These are phyloP conservation scores for Dryas iulia DNA, from an alignment of 1,140 invertebrate genomes.

Conservation along the genomic window DNA sequence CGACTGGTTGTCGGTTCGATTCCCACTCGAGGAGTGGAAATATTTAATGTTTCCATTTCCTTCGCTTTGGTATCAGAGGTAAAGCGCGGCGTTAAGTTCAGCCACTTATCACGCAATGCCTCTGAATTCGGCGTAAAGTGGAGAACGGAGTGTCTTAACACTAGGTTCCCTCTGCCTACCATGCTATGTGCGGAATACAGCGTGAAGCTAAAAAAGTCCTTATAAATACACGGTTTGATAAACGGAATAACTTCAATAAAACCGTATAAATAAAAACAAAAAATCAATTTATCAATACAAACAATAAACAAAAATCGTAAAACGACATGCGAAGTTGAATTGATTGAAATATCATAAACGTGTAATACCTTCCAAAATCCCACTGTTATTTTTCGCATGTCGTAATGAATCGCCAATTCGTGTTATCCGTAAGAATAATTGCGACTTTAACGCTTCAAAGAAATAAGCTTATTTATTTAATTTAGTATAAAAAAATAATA, in stretches of 20 bases:
- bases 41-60: too few relatives aligned
- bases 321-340: neutral
- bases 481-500: neutral
- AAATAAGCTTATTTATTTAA: neutral
- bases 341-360: neutral
- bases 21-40: too few relatives aligned
- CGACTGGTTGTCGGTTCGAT: too few relatives aligned
- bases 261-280: too few relatives aligned
- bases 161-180: too few relatives aligned
- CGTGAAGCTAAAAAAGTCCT: too few relatives aligned
- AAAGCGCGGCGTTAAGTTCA: too few relatives aligned
- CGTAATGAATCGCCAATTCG: neutral
- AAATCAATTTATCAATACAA: neutral
- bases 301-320: neutral
- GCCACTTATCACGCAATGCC: too few relatives aligned
- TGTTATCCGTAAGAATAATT: neutral
- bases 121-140: too few relatives aligned
- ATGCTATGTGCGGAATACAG: too few relatives aligned
- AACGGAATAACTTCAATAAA: neutral
- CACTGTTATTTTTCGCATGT: neutral
- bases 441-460: neutral
- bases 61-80: too few relatives aligned
- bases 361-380: neutral
- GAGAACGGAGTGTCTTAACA: too few relatives aligned
- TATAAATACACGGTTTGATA: neutral